Evolutionary conservation across 2,797 vertebrate species (phyloP).

Genomic region (Chrysocyon brachyurus): DNA sequence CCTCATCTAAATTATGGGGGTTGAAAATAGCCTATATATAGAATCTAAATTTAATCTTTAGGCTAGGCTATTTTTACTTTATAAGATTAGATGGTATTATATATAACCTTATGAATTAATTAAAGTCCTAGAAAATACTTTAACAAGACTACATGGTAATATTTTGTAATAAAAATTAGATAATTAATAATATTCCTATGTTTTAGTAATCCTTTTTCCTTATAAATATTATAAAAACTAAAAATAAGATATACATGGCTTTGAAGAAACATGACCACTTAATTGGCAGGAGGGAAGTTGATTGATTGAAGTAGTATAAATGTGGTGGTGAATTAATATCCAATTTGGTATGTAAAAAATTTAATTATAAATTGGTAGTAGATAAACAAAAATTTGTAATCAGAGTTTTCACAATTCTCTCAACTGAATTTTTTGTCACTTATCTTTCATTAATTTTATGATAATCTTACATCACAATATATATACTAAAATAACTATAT

Average conservation of each 20-base stretch:
- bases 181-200: conserved; percentile 2
- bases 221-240: conserved; percentile 22
- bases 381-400: neutral
- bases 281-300: conserved; percentile 20
- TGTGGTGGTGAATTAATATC: conserved; percentile 39
- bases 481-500: conserved; percentile 2
- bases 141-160: neutral
- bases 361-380: conserved; percentile 28
- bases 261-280: conserved; percentile 31
- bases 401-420: conserved; percentile 56
- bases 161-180: conserved; percentile 50
- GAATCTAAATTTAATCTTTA: conserved; percentile 55
- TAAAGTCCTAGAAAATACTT: conserved; percentile 32
- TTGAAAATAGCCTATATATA: neutral
- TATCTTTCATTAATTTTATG: conserved; percentile 40
- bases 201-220: conserved; percentile 52
- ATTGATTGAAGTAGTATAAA: conserved; percentile 55
- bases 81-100: neutral
- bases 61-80: conserved; percentile 26
- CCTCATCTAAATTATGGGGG: conserved; percentile 21
- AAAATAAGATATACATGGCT: neutral
- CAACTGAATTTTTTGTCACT: conserved; percentile 27
- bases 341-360: neutral
- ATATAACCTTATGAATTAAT: neutral
- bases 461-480: conserved; percentile 10